Evolutionary conservation across 2,888 invertebrate species (phyloP).

Genomic region (Xanthia icteritia): DNA sequence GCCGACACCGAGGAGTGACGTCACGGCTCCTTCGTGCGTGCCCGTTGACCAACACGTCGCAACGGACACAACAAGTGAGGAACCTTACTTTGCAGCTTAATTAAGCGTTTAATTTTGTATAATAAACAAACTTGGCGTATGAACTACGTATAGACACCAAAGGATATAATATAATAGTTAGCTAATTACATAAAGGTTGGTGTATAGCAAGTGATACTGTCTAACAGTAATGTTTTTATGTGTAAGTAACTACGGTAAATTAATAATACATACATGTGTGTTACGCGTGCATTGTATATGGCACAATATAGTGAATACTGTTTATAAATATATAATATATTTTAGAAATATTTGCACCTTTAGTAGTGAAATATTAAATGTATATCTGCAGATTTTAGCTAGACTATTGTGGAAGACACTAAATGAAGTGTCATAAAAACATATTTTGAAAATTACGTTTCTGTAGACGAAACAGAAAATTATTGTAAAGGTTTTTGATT

Average conservation of each 20-base stretch:
- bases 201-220: slow-evolving; percentile 89
- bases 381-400: slow-evolving; percentile 89
- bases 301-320: slow-evolving; percentile 87
- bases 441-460: slow-evolving; percentile 79
- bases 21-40: slow-evolving; percentile 26
- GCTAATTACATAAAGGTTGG: slow-evolving; percentile 83
- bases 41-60: slow-evolving; percentile 33
- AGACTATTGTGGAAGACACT: slow-evolving; percentile 79
- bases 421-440: slow-evolving; percentile 68
- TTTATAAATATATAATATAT: slow-evolving; percentile 89
- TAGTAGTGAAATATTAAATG: slow-evolving; percentile 88
- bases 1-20: slow-evolving; percentile 43
- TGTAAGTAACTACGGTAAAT: slow-evolving; percentile 82
- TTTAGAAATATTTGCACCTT: slow-evolving; percentile 90
- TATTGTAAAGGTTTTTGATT: slow-evolving; percentile 85
- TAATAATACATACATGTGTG: slow-evolving; percentile 80
- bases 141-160: slow-evolving; percentile 86
- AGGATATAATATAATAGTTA: slow-evolving; percentile 81
- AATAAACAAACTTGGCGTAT: slow-evolving; percentile 80
- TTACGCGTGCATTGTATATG: slow-evolving; percentile 89
- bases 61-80: slow-evolving; percentile 40
- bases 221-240: slow-evolving; percentile 88
- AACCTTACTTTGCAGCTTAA: slow-evolving; percentile 64
- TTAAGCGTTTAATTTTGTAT: slow-evolving; percentile 57
- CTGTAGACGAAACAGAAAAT: slow-evolving; percentile 79